Evolutionary conservation across 2,888 invertebrate species (phyloP).

Genomic region (Dryobota labecula): DNA sequence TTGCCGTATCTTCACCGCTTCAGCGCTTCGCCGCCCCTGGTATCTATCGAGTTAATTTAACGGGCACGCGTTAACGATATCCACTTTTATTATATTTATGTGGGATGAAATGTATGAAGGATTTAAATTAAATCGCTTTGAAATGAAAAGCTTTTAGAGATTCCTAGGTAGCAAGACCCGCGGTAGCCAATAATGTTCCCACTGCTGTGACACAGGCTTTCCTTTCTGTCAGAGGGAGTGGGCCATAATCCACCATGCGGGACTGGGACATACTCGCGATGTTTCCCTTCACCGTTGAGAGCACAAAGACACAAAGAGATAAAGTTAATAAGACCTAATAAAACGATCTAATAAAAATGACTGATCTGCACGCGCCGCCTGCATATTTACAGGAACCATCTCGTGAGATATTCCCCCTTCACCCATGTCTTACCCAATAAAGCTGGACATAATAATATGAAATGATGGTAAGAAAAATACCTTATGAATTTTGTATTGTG

Average conservation of each 20-base stretch:
- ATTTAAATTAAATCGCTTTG: constrained; percentile 19
- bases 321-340: not conserved
- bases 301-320: too few species aligned
- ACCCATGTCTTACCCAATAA: not conserved
- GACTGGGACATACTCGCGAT: too few species aligned
- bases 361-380: not conserved
- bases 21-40: constrained; percentile 77
- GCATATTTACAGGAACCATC: not conserved
- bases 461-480: not conserved
- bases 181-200: too few species aligned
- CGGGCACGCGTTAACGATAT: constrained; percentile 69
- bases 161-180: not conserved
- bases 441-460: not conserved
- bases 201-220: too few species aligned
- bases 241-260: too few species aligned
- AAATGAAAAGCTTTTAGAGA: constrained; percentile 11
- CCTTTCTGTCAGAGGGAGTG: too few species aligned
- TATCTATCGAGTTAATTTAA: constrained; percentile 82
- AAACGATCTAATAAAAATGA: not conserved
- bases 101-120: constrained; percentile 15
- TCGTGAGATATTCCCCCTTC: too few species aligned
- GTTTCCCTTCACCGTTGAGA: too few species aligned
- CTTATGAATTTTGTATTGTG: not conserved
- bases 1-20: constrained; percentile 82
- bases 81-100: constrained; percentile 50